A percentile compares a stretch with the other conserved stretches of the same genome.
Conservation (phyloP, 2,797 vertebrate genomes). For the Peromyscus melanophrys region DNA sequence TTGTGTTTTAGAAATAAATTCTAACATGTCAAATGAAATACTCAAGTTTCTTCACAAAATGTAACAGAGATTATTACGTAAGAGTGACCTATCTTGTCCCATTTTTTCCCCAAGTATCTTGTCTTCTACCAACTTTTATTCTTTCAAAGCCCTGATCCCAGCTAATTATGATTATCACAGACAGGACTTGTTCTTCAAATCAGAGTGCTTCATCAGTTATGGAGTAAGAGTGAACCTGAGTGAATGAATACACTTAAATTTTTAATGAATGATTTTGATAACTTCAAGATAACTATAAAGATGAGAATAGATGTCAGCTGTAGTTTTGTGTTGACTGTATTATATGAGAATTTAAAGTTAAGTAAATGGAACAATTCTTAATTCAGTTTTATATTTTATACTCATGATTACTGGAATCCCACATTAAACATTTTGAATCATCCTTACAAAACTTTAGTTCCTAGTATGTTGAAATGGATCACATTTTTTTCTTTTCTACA, state of each 20-base stretch:
- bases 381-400: conserved; percentile 28
- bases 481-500: background rate
- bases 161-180: conserved; percentile 15
- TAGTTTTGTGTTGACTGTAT: conserved; percentile 61
- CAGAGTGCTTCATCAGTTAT: conserved; percentile 56
- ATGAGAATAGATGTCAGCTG: conserved; percentile 50
- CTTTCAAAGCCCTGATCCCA: background rate
- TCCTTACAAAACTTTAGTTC: background rate
- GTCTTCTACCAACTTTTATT: background rate
- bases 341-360: conserved; percentile 24
- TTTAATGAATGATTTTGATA: conserved; percentile 70
- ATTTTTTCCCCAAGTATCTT: background rate
- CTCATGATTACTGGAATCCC: conserved; percentile 9
- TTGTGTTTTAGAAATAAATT: background rate
- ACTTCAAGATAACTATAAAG: conserved; percentile 61
- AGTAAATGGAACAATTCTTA: background rate
- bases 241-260: conserved; percentile 53
- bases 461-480: background rate
- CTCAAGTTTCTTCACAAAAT: background rate
- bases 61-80: background rate
- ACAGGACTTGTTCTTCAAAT: background rate
- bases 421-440: conserved; percentile 4
- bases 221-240: conserved; percentile 25
- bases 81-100: background rate
- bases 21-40: background rate